Percentiles rank a stretch among this genome's conserved stretches.
Evolutionary conservation across 2,113 vertebrate species (phyloP).

Genomic region (Charina bottae): DNA sequence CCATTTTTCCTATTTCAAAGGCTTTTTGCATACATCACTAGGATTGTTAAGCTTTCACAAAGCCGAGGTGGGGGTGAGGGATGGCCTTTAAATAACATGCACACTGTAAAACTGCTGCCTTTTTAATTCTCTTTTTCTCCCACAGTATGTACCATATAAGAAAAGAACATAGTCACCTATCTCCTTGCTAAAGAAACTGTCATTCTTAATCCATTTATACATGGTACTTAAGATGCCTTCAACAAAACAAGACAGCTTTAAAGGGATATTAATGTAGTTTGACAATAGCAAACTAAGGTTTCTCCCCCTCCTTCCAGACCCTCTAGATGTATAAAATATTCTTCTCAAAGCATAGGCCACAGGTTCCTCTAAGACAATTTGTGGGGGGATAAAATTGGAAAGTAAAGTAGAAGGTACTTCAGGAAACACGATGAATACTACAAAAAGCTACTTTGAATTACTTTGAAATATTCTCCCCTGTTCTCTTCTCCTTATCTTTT

Average conservation of each 20-base stretch:
- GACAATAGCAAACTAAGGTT: slow-evolving; percentile 48
- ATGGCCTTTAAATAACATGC: slow-evolving; percentile 58
- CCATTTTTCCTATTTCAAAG: slow-evolving; percentile 57
- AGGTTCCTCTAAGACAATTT: slow-evolving; percentile 22
- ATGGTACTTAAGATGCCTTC: slow-evolving; percentile 56
- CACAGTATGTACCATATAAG: slow-evolving; percentile 50
- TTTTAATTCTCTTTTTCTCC: slow-evolving; percentile 62
- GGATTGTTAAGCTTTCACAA: slow-evolving; percentile 56
- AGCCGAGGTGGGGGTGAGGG: slow-evolving; percentile 40
- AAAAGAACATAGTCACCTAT: slow-evolving; percentile 64
- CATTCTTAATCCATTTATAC: slow-evolving; percentile 66
- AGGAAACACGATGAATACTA: not conserved
- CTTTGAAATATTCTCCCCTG: not conserved
- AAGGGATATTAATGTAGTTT: slow-evolving; percentile 63
- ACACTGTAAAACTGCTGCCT: slow-evolving; percentile 65
- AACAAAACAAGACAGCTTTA: slow-evolving; percentile 61
- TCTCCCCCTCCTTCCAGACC: not conserved
- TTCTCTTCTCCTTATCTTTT: not conserved
- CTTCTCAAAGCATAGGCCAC: slow-evolving; percentile 34
- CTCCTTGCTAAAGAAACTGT: slow-evolving; percentile 61
- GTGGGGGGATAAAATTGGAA: not conserved
- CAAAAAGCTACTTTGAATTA: not conserved
- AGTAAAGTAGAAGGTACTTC: not conserved
- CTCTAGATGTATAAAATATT: slow-evolving; percentile 50
- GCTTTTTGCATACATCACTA: slow-evolving; percentile 58